phyloP scores from a whole-genome alignment of 1,140 invertebrate genomes.

The Hyles vespertilio region DNA sequence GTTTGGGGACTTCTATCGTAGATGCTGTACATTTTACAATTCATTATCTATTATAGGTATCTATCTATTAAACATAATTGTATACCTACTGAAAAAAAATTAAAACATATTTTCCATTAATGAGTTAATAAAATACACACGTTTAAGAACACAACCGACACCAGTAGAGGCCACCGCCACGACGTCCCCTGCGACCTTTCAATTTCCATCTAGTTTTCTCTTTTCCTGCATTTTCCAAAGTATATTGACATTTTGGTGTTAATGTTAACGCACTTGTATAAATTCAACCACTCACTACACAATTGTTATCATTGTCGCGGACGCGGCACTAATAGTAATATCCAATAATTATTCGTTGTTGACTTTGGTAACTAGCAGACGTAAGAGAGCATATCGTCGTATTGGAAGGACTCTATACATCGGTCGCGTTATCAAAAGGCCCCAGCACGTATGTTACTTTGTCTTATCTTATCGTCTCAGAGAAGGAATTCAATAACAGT shows the following conservation, averaged over 20 bases:
- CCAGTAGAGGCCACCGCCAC: slow-evolving; percentile 63
- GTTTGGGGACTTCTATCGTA: too few species aligned
- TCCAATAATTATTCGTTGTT: slow-evolving; percentile 15
- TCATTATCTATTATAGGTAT: too few species aligned
- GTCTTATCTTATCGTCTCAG: slow-evolving; percentile 64
- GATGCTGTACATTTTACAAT: too few species aligned
- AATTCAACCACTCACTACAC: slow-evolving; percentile 27
- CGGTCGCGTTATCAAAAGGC: slow-evolving; percentile 54
- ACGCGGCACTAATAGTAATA: slow-evolving; percentile 9
- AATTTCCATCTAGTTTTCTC: slow-evolving; percentile 53
- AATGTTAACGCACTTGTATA: slow-evolving; percentile 2
- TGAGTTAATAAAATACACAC: slow-evolving; percentile 37
- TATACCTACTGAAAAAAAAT: too few species aligned
- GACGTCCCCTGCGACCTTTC: slow-evolving; percentile 35
- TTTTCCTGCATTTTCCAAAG: slow-evolving; percentile 28
- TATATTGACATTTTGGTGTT: slow-evolving; percentile 10
- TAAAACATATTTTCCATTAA: too few species aligned
- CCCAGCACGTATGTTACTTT: slow-evolving; percentile 52
- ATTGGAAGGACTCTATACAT: slow-evolving; percentile 56
- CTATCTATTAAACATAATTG: too few species aligned
- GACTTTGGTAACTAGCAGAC: slow-evolving; percentile 29
- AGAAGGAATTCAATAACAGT: slow-evolving; percentile 33
- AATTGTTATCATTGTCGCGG: slow-evolving; percentile 5
- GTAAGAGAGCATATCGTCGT: slow-evolving; percentile 57
- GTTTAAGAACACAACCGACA: slow-evolving; percentile 55